Evolutionary conservation across 2,113 vertebrate genomes (phyloP).

Genomic region (Colistium nudipinnis): DNA sequence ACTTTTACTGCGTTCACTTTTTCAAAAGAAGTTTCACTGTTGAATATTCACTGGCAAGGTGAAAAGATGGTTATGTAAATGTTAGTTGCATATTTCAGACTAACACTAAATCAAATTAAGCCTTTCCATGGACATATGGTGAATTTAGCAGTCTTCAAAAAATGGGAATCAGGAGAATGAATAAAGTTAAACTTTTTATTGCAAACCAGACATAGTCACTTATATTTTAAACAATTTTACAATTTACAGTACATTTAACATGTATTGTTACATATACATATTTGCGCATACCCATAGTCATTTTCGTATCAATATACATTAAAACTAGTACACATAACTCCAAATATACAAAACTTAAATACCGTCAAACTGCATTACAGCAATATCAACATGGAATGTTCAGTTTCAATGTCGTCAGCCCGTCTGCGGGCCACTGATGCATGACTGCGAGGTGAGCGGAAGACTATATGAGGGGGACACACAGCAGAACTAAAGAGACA

Average conservation of each 20-base stretch:
- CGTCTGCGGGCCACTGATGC: conserved; percentile 79
- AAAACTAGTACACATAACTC: conserved; percentile 91
- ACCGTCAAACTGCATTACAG: conserved; percentile 88
- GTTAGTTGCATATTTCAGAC: background rate
- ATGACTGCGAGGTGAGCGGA: conserved; percentile 71
- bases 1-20: conserved; percentile 18
- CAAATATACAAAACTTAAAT: conserved; percentile 94
- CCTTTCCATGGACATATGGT: too few species aligned
- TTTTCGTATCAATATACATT: conserved; percentile 93
- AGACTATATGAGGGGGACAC: conserved; percentile 77
- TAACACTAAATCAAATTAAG: background rate
- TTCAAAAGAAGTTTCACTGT: background rate
- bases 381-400: conserved; percentile 91
- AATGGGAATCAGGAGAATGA: too few species aligned
- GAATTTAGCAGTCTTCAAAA: too few species aligned
- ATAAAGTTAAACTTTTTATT: conserved; percentile 90
- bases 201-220: conserved; percentile 94
- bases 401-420: conserved; percentile 77
- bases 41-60: background rate
- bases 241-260: conserved; percentile 97
- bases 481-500: conserved; percentile 57
- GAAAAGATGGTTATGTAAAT: background rate
- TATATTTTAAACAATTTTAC: conserved; percentile 90
- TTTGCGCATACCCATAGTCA: conserved; percentile 83
- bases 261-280: conserved; percentile 86